Evolutionary conservation across 1,140 invertebrate species (phyloP).

Genomic region (Laodelphax striatellus): DNA sequence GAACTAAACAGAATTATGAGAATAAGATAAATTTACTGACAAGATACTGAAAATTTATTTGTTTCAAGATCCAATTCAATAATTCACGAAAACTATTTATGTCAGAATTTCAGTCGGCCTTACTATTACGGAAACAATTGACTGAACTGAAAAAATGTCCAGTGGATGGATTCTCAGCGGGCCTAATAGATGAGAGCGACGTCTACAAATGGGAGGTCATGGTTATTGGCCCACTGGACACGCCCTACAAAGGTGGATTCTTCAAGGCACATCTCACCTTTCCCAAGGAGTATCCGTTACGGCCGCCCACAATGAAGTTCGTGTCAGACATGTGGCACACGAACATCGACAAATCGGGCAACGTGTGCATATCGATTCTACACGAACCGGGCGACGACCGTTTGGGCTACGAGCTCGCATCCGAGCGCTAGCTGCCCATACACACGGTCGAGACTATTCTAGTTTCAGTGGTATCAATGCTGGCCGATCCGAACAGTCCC

Average conservation of each 20-base stretch:
- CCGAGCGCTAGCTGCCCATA: constrained; percentile 96
- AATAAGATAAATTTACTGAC: too few relatives aligned
- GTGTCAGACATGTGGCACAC: constrained; percentile 99
- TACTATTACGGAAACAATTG: constrained; percentile 87
- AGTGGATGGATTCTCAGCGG: constrained; percentile 97
- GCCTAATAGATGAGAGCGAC: constrained; percentile 96
- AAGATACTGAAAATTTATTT: too few relatives aligned
- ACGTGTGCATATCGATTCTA: constrained; percentile 98
- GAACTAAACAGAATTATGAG: too few relatives aligned
- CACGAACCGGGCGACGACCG: constrained; percentile 99
- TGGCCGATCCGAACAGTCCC: constrained; percentile 97
- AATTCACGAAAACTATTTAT: constrained; percentile 46
- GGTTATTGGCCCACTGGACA: constrained; percentile 97
- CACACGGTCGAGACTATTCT: constrained; percentile 99
- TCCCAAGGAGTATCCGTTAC: constrained; percentile 94
- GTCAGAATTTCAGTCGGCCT: constrained; percentile 87
- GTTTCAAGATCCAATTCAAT: too few relatives aligned
- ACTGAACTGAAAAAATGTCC: constrained; percentile 96
- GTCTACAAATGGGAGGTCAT: constrained; percentile 99
- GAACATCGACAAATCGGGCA: constrained; percentile 97
- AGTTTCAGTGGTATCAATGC: constrained; percentile 98
- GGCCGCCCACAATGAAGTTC: constrained; percentile 97
- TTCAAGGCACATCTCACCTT: constrained; percentile 96
- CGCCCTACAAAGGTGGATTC: constrained; percentile 95
- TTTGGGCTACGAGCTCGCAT: constrained; percentile 97